phyloP scores from a whole-genome alignment of 2,113 vertebrate species.

The Muntiacus reevesi region DNA sequence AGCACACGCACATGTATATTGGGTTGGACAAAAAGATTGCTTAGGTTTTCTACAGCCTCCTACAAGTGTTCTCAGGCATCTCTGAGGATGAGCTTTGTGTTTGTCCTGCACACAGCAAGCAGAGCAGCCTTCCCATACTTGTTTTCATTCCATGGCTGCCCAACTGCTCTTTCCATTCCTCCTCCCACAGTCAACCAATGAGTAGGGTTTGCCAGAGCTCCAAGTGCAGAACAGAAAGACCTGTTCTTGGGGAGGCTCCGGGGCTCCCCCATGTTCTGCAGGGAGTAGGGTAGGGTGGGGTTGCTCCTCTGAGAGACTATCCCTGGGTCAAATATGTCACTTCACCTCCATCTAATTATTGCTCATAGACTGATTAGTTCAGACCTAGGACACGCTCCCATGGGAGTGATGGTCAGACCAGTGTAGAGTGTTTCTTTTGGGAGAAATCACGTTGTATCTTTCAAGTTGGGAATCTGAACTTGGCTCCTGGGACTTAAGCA shows the following conservation, averaged over 20 bases:
- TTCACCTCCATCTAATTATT: slow-evolving; percentile 80
- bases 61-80: not conserved
- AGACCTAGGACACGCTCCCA: slow-evolving; percentile 51
- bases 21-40: not conserved
- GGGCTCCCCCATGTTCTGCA: not conserved
- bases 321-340: slow-evolving; percentile 80
- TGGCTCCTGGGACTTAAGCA: not conserved
- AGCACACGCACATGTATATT: not conserved
- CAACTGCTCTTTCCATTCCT: not conserved
- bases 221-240: not conserved
- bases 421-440: slow-evolving; percentile 58
- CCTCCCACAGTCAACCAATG: slow-evolving; percentile 23
- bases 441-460: slow-evolving; percentile 50
- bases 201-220: not conserved
- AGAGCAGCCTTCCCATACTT: not conserved
- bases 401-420: slow-evolving; percentile 65
- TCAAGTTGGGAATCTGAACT: not conserved
- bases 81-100: slow-evolving; percentile 6
- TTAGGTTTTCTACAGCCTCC: not conserved
- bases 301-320: slow-evolving; percentile 47
- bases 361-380: slow-evolving; percentile 83
- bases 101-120: not conserved
- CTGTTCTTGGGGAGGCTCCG: not conserved
- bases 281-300: not conserved
- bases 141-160: not conserved